phyloP scores from a whole-genome alignment of 2,113 vertebrate genomes.

The Ibidorhyncha struthersii region DNA sequence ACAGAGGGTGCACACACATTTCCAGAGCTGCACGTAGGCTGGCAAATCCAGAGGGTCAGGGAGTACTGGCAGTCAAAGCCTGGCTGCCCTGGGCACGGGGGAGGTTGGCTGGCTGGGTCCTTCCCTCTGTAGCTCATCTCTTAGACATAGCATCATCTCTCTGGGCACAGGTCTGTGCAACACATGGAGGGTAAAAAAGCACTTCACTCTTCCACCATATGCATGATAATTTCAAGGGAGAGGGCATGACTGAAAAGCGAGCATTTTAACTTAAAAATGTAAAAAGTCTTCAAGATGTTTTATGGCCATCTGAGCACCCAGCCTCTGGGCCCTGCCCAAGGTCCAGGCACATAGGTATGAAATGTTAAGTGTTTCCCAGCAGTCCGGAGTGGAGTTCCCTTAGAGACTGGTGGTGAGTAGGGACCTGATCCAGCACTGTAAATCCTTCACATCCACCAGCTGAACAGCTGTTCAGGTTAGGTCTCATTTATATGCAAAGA shows the following conservation, averaged over 20 bases:
- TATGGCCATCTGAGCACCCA: neutral
- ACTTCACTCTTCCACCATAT: neutral
- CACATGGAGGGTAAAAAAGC: neutral
- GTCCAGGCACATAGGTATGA: neutral
- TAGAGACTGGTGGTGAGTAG: neutral
- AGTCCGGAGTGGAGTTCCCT: neutral
- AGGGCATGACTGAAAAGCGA: neutral
- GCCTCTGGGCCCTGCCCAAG: neutral
- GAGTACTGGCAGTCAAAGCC: neutral
- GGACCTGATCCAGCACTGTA: neutral
- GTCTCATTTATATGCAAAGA: conserved; percentile 34
- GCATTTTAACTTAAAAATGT: neutral
- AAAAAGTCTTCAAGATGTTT: neutral
- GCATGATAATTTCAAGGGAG: neutral
- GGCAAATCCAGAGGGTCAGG: accelerated
- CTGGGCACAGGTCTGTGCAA: neutral
- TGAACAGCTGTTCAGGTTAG: conserved; percentile 9
- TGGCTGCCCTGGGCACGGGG: neutral
- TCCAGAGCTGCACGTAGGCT: neutral
- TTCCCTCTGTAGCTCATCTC: neutral
- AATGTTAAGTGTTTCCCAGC: neutral
- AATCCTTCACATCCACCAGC: conserved; percentile 1
- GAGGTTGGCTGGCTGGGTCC: neutral
- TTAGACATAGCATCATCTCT: neutral
- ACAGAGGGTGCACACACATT: accelerated